Evolutionary conservation across 2,888 invertebrate species (phyloP).

Genomic region (Venusia cambrica): DNA sequence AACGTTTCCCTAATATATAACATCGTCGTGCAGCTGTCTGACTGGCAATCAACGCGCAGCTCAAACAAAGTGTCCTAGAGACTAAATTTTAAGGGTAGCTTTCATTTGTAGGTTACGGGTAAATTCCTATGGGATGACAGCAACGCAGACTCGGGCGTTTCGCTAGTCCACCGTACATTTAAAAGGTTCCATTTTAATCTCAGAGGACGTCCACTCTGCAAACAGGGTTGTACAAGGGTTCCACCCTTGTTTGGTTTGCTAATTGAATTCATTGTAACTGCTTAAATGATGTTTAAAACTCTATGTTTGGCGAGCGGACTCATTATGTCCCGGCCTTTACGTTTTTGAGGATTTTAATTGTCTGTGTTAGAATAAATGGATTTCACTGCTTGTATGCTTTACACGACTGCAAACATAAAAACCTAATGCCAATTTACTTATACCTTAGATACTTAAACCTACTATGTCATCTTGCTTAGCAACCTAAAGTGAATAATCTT

Average conservation of each 20-base stretch:
- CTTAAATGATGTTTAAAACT: conserved; percentile 65
- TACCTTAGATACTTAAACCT: too few species aligned
- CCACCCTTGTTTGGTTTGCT: conserved; percentile 65
- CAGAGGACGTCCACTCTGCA: conserved; percentile 39
- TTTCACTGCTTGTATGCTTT: conserved; percentile 8
- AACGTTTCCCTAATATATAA: too few species aligned
- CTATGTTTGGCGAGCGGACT: conserved; percentile 45
- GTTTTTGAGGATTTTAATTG: conserved; percentile 8
- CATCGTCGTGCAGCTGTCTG: too few species aligned
- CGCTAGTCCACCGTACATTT: conserved; percentile 10
- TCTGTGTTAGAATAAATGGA: background rate
- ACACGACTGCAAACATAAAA: too few species aligned
- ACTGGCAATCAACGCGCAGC: too few species aligned
- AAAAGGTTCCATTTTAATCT: conserved; percentile 37
- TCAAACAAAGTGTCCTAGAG: too few species aligned
- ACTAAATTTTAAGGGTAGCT: too few species aligned
- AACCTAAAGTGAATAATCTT: too few species aligned
- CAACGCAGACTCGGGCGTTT: conserved; percentile 1
- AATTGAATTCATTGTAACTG: conserved; percentile 76
- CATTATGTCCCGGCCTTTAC: conserved; percentile 36
- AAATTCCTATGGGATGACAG: too few species aligned
- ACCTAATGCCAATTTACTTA: too few species aligned
- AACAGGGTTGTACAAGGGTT: conserved; percentile 52
- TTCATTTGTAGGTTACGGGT: too few species aligned
- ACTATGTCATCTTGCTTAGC: too few species aligned